Conservation (phyloP, 1,140 invertebrate species). For the Potamilus streckersoni region DNA sequence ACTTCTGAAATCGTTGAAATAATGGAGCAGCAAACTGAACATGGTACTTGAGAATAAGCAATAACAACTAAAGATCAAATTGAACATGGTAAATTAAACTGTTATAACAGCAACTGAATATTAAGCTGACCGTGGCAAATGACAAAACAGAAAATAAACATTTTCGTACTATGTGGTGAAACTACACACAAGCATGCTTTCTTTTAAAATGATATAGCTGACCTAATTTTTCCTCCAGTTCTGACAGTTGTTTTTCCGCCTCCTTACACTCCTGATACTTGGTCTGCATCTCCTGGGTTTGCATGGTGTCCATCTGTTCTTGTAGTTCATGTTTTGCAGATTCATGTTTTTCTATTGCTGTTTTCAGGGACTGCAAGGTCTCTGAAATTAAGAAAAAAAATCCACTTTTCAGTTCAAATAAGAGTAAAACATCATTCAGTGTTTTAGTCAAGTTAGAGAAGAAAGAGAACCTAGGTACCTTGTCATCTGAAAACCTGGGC, state of each 20-base stretch:
- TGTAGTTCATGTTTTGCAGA: conserved; percentile 56
- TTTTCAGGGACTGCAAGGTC: conserved; percentile 53
- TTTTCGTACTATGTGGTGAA: neutral
- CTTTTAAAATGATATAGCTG: neutral
- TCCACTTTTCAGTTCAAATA: neutral
- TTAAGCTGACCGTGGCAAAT: neutral
- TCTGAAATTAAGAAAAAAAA: conserved; percentile 39
- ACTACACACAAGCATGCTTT: too few relatives aligned
- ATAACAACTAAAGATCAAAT: too few relatives aligned
- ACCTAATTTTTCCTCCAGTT: conserved; percentile 60
- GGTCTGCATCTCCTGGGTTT: conserved; percentile 60
- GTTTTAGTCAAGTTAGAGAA: neutral
- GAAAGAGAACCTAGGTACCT: neutral
- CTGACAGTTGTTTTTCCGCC: conserved; percentile 55
- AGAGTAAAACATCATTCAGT: neutral
- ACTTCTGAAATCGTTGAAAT: too few relatives aligned
- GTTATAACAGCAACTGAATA: neutral
- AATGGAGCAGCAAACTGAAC: neutral
- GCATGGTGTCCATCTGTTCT: conserved; percentile 56
- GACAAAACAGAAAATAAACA: too few relatives aligned
- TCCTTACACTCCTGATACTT: conserved; percentile 64
- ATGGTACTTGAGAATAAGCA: neutral
- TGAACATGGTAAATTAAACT: too few relatives aligned
- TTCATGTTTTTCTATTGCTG: conserved; percentile 44
- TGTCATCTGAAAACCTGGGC: too few relatives aligned